Conservation (phyloP, 2,888 invertebrate species). For the Mycalesis mineus region DNA sequence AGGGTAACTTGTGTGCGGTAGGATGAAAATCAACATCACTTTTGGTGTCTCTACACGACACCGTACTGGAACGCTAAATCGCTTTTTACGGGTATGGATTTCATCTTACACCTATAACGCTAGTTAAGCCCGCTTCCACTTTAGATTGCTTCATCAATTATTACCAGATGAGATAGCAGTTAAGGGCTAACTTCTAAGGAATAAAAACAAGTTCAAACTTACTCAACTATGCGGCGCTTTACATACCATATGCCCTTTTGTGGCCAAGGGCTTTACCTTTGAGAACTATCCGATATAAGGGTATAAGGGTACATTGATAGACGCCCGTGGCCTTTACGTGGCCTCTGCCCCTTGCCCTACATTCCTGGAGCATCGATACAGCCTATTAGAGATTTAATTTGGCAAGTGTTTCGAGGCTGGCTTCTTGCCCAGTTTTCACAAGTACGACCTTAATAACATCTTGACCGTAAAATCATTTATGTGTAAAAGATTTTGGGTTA, state of each 20-base stretch:
- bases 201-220: not conserved
- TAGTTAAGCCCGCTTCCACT: too few relatives aligned
- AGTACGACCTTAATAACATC: conserved; percentile 5
- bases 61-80: too few relatives aligned
- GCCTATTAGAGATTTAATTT: conserved; percentile 23
- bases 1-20: too few relatives aligned
- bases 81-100: too few relatives aligned
- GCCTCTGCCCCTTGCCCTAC: conserved; percentile 25
- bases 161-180: too few relatives aligned
- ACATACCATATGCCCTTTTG: not conserved
- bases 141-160: too few relatives aligned
- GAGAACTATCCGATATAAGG: not conserved
- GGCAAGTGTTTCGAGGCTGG: conserved; percentile 18
- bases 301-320: not conserved
- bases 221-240: not conserved
- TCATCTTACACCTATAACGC: too few relatives aligned
- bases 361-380: conserved; percentile 23
- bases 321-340: conserved; percentile 5
- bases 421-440: conserved; percentile 8
- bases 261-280: conserved; percentile 1
- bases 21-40: too few relatives aligned
- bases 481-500: too few relatives aligned
- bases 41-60: too few relatives aligned
- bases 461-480: not conserved
- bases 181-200: too few relatives aligned